Base-by-base conservation (phyloP, 2,113 vertebrate species). In the Micronycteris hirsuta region DNA sequence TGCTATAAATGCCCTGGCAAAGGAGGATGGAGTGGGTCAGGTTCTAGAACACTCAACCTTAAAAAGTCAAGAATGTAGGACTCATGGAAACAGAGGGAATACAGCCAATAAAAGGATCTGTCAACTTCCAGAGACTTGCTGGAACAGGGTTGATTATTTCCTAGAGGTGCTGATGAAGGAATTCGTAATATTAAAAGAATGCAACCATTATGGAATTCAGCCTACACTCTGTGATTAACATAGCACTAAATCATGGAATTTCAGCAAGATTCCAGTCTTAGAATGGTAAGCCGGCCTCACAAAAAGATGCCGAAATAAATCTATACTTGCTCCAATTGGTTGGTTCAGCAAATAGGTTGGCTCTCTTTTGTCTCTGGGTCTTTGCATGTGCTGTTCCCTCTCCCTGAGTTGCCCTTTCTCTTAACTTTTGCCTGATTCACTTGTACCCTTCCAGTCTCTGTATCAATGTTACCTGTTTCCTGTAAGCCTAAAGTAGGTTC, bases 121-220 rank as follows among this genome's bases (percentile, higher is more conserved):
- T 80, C 65, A 86, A 45, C 74, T 67, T 71, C 12, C 80, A 85
- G 84, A 89, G 49, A 68, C 70, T 90, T 92, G 76, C 81, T 80
- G 76, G 63, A 87, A 90, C 71, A 78, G 73, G 49, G 81, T 84
- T 88, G 88, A 85, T 76, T 86, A 78, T 95, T 95, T 95, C 87
- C 96, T 96, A 96, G 90, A 95, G 94, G 88, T 88, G 77, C 84
- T 90, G 65, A 73, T 73, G 70, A 90, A 96, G 76, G 67, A 91
- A 89, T 96, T 82, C 19, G 28, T 96, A 71, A 87, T 73, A 88
- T 94, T 81, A 65, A 93, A 97, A 96, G 94, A 97, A 97, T 96
- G 84, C 41, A 85, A 58, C 65, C 36, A 24, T 93, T 87, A 93
- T 90, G 92, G 89, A 77, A 94, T 87, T 47, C 56, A 95, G 77